Conservation (phyloP, 2,113 vertebrate species). For the Neodontobutis hainanensis region DNA sequence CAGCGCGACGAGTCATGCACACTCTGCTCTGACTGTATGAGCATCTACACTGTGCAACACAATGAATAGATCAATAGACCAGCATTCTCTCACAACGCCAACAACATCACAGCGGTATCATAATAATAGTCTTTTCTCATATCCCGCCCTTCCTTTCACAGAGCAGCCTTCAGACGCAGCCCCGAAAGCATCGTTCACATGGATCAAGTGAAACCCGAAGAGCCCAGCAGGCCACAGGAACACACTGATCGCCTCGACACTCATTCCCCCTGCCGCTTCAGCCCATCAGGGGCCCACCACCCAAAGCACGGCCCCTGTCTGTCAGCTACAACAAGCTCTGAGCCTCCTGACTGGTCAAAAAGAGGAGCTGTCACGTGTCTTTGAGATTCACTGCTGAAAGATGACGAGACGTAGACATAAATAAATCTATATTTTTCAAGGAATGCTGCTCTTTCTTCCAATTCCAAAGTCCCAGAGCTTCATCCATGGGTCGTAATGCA, state of each 20-base stretch:
- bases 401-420: slow-evolving; percentile 39
- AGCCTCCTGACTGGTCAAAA: slow-evolving; percentile 18
- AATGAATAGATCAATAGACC: slow-evolving; percentile 48
- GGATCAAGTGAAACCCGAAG: slow-evolving; percentile 57
- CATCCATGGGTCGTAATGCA: slow-evolving; percentile 10
- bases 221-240: slow-evolving; percentile 43
- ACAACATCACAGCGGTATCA: slow-evolving; percentile 44
- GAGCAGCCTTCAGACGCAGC: slow-evolving; percentile 36
- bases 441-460: slow-evolving; percentile 5
- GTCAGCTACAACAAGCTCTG: slow-evolving; percentile 19
- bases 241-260: slow-evolving; percentile 54
- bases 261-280: slow-evolving; percentile 26
- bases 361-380: slow-evolving; percentile 32
- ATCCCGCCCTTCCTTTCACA: slow-evolving; percentile 30
- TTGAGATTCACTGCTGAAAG: slow-evolving; percentile 43
- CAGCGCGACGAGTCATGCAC: slow-evolving; percentile 20
- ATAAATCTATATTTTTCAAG: slow-evolving; percentile 53
- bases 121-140: slow-evolving; percentile 39
- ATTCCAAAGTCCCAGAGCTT: slow-evolving; percentile 12
- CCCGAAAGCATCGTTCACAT: slow-evolving; percentile 51
- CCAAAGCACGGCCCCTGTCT: slow-evolving; percentile 42
- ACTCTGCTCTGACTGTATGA: neutral
- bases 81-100: slow-evolving; percentile 49
- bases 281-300: slow-evolving; percentile 26
- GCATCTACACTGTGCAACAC: slow-evolving; percentile 32